These are phyloP conservation scores for Calyptomena viridis DNA, from an alignment of 2,113 vertebrate species.

Conservation along the genomic window DNA sequence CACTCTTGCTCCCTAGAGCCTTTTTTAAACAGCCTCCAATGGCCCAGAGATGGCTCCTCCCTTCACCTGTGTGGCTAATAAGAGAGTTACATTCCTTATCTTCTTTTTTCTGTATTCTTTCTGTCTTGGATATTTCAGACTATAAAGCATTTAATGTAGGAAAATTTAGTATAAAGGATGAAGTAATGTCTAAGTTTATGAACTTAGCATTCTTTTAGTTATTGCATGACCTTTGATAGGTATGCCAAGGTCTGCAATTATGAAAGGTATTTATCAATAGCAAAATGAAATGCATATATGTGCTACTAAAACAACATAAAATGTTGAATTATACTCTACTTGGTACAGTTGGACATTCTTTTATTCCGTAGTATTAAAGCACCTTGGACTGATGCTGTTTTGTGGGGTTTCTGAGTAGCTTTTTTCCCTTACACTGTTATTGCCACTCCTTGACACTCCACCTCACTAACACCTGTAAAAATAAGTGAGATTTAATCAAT, in stretches of 20 bases:
- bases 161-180: not conserved
- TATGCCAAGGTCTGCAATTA: not conserved
- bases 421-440: not conserved
- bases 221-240: not conserved
- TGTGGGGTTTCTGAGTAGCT: not conserved
- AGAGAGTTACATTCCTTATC: not conserved
- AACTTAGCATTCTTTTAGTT: not conserved
- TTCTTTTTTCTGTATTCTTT: not conserved
- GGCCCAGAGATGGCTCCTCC: no score
- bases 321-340: not conserved
- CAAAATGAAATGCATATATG: not conserved
- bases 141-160: not conserved
- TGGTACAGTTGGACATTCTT: not conserved
- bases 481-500: constrained; percentile 10
- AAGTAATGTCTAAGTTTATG: not conserved
- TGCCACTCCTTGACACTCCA: not conserved
- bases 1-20: no score
- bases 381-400: not conserved
- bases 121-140: not conserved
- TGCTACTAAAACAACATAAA: not conserved
- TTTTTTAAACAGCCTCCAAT: no score
- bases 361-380: not conserved
- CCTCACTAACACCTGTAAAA: not conserved
- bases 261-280: not conserved
- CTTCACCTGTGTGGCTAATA: no score